A percentile compares a stretch with the other conserved stretches of the same genome.
Conservation (phyloP, 2,797 vertebrate genomes). For the Cheracebus regulus region DNA sequence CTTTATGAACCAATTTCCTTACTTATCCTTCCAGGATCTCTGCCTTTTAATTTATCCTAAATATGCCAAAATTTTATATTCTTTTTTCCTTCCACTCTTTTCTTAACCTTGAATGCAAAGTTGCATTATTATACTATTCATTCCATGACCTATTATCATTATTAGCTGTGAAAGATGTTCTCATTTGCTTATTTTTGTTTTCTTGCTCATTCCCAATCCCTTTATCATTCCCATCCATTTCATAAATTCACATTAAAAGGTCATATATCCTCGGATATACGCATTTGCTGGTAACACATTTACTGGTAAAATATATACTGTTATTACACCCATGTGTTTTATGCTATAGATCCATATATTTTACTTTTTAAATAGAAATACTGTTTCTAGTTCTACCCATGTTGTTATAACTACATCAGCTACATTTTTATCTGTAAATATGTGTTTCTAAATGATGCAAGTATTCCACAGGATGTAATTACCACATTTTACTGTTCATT, state of each 20-base stretch:
- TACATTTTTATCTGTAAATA: constrained; percentile 12
- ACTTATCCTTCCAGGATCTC: constrained; percentile 1
- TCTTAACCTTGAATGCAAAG: background rate
- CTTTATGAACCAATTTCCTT: constrained; percentile 5
- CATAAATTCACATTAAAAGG: constrained; percentile 6
- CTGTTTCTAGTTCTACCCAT: background rate
- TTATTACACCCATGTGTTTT: background rate
- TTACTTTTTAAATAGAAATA: constrained; percentile 24
- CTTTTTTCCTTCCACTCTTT: background rate
- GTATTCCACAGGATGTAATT: background rate
- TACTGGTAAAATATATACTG: background rate
- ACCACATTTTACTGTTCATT: background rate
- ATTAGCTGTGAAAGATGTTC: background rate
- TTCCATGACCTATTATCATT: background rate
- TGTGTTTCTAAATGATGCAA: background rate
- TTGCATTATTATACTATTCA: background rate
- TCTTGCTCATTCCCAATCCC: background rate
- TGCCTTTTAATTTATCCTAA: background rate
- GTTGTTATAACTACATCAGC: background rate
- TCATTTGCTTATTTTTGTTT: background rate
- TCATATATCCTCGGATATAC: background rate
- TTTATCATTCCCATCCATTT: background rate
- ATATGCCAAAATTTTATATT: background rate
- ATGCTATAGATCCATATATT: background rate
- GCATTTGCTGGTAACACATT: background rate